A percentile compares a stretch with the other conserved stretches of the same genome.
phyloP scores from a whole-genome alignment of 2,797 vertebrate genomes.

The Setipinna tenuifilis region DNA sequence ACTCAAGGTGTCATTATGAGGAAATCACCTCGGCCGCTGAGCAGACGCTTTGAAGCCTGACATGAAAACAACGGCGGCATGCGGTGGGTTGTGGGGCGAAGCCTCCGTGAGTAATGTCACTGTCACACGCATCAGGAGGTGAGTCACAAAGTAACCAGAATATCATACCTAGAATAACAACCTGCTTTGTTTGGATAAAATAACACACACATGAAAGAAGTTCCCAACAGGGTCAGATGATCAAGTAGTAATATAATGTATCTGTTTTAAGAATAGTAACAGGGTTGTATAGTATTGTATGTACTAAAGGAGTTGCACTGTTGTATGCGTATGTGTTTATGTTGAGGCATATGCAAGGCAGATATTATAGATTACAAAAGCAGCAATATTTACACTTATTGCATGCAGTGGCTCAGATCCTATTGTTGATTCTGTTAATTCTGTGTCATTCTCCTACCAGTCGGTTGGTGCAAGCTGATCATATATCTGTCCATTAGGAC shows the following conservation, averaged over 20 bases:
- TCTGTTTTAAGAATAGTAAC: background rate
- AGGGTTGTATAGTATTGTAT: background rate
- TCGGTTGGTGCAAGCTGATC: background rate
- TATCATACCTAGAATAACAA: constrained; percentile 3
- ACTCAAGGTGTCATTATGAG: constrained; percentile 44
- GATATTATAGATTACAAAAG: background rate
- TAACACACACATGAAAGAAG: background rate
- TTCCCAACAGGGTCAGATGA: background rate
- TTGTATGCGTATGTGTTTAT: no score
- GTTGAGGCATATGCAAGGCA: no score
- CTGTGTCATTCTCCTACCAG: no score
- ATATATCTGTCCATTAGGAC: background rate
- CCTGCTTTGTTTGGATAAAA: background rate
- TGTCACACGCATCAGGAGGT: constrained; percentile 22
- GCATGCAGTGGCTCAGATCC: background rate
- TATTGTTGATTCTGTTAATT: background rate
- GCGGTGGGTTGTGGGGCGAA: background rate
- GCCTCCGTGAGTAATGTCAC: constrained; percentile 15
- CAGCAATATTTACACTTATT: background rate
- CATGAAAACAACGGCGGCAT: background rate
- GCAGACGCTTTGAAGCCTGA: constrained; percentile 13
- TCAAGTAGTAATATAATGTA: background rate
- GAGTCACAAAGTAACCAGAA: constrained; percentile 22
- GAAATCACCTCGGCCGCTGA: constrained; percentile 32
- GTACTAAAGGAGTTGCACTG: no score